Percentiles rank a stretch among this genome's conserved stretches.
These are phyloP conservation scores for Melipona bicolor DNA, from an alignment of 2,888 invertebrate species.

Conservation along the genomic window DNA sequence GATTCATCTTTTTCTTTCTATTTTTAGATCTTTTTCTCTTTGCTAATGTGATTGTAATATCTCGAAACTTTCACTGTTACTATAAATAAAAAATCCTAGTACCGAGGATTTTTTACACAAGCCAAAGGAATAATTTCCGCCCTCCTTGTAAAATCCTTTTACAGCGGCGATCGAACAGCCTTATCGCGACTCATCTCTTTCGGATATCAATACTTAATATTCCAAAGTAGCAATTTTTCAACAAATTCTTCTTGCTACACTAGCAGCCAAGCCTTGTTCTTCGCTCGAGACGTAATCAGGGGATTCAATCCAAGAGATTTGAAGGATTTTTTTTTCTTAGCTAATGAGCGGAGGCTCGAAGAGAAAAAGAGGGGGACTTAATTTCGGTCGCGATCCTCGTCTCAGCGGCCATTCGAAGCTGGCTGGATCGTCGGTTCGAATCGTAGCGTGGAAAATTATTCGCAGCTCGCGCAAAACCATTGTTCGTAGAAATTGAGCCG, in stretches of 20 bases:
- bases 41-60: no score
- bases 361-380: constrained; percentile 20
- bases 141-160: not conserved
- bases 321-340: constrained; percentile 55
- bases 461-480: constrained; percentile 26
- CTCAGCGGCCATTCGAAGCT: constrained; percentile 30
- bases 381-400: constrained; percentile 29
- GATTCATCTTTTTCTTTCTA: no score
- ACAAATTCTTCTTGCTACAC: constrained; percentile 62
- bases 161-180: no score
- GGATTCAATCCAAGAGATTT: constrained; percentile 68
- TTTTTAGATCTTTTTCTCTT: no score
- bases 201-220: not conserved
- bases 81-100: no score
- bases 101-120: not conserved
- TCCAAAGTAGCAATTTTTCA: constrained; percentile 34
- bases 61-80: no score
- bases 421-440: constrained; percentile 7
- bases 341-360: constrained; percentile 19
- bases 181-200: not conserved
- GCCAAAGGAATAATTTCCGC: not conserved
- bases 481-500: constrained; percentile 47
- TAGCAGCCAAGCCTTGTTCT: constrained; percentile 64
- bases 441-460: constrained; percentile 48
- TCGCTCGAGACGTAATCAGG: constrained; percentile 58